A percentile compares a stretch with the other conserved stretches of the same genome.
phyloP scores from a whole-genome alignment of 2,797 vertebrate species.

The Capromys pilorides region DNA sequence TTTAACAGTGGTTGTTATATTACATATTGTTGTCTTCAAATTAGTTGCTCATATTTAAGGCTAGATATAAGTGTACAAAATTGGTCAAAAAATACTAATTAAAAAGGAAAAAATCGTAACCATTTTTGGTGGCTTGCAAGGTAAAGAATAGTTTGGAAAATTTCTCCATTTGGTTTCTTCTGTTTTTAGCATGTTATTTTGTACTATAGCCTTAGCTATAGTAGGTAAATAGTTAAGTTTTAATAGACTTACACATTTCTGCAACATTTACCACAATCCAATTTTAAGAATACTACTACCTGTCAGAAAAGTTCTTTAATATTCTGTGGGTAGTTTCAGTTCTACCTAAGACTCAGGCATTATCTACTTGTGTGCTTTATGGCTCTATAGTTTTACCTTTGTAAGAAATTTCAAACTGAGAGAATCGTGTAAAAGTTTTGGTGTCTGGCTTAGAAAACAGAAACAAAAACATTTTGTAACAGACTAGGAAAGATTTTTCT shows the following conservation, averaged over 20 bases:
- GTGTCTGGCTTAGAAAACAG: background rate
- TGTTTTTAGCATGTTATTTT: slow-evolving; percentile 8
- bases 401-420: slow-evolving; percentile 36
- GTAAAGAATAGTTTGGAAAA: slow-evolving; percentile 56
- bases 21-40: too few relatives aligned
- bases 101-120: slow-evolving; percentile 31
- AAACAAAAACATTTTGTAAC: slow-evolving; percentile 36
- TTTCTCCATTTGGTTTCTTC: background rate
- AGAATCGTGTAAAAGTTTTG: slow-evolving; percentile 15
- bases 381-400: slow-evolving; percentile 1
- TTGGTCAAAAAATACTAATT: too few relatives aligned
- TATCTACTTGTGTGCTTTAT: slow-evolving; percentile 34
- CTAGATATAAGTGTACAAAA: too few relatives aligned
- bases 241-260: background rate
- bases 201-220: background rate
- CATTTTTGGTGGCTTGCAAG: slow-evolving; percentile 40
- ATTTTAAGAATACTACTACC: background rate
- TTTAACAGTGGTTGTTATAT: too few relatives aligned
- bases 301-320: background rate
- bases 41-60: too few relatives aligned
- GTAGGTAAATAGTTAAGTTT: background rate
- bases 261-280: background rate
- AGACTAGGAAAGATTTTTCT: slow-evolving; percentile 26
- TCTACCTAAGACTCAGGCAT: background rate
- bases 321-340: background rate